Conservation (phyloP, 2,113 vertebrate species). For the Platycercus adscitus region DNA sequence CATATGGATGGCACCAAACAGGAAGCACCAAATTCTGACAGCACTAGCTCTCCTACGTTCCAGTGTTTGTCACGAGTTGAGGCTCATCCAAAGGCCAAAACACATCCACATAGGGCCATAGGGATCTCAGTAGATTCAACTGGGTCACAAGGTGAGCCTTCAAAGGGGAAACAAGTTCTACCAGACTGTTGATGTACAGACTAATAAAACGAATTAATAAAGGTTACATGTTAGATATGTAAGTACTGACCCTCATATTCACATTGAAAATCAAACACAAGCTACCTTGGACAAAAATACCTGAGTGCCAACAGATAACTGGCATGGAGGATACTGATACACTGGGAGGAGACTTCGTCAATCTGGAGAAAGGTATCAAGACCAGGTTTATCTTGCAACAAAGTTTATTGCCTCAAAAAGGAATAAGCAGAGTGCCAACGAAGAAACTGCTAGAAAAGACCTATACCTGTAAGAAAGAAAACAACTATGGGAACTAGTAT, state of each 20-base stretch:
- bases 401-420: not conserved
- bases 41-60: not conserved
- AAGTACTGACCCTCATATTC: not conserved
- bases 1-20: not conserved
- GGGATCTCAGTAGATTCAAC: not conserved
- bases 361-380: not conserved
- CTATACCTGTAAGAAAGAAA: not conserved
- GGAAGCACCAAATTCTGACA: not conserved
- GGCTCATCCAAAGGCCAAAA: not conserved
- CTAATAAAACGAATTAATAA: not conserved
- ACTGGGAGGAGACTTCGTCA: not conserved
- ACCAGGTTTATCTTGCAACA: not conserved
- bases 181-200: not conserved
- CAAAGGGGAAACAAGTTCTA: not conserved
- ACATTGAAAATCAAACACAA: not conserved
- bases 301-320: not conserved
- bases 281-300: not conserved
- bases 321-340: not conserved
- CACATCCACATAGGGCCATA: not conserved
- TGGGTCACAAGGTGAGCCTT: not conserved
- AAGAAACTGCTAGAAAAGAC: not conserved
- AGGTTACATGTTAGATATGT: not conserved
- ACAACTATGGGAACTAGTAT: not conserved
- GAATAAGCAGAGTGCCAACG: not conserved
- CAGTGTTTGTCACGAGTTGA: not conserved